Base-by-base conservation (phyloP, 2,888 invertebrate species). In the Xanthia icteritia region DNA sequence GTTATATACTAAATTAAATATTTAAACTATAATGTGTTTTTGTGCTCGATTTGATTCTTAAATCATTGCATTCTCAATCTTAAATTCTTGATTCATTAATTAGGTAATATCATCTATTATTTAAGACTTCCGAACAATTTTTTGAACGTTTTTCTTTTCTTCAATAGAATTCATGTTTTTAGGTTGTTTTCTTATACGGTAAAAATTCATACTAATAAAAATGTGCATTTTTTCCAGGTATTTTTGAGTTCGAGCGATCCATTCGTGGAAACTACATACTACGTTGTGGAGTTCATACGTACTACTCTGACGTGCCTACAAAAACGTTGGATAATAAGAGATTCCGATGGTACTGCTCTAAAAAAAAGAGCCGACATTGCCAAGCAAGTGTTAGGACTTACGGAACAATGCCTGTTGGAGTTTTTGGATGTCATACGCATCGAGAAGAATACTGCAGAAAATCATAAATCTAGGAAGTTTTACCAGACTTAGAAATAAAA, bases 291-390 rank as follows among this genome's bases (percentile, higher is more conserved):
- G 70, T 77, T 5, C 73, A 91, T n/a, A 90, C 90, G 0, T 93
- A 88, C 60, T 92, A 91, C 90, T 91, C 89, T 27, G 90, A 90
- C 13, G 89, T 86, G 72, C 86, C 90, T 6, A 88, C 71, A 11
- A 76, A 87, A 31, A 67, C 75, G 1, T 78, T 83, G 8, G 36
- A 66, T 56, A 85, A 79, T 23, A 81, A 82, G 5, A 73, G 72
- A 20, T 75, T 86, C 2, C 85, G 85, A 20, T 92, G 93, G 93
- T 92, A 92, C 70, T 93, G 93, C 61, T 92, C 91, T 0, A 92
- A 92, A 72, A 86, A 89, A 31, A 90, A 89, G 71, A 89, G 89
- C 5, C 83, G 48, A 4, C 82, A 86, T 6, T 93, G 93, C 64
- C 82, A 76, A 8, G 91, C 87, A 15, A 82, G 84, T 17, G 80